Evolutionary conservation across 1,140 invertebrate genomes (phyloP).

Genomic region (Drosophila insularis): DNA sequence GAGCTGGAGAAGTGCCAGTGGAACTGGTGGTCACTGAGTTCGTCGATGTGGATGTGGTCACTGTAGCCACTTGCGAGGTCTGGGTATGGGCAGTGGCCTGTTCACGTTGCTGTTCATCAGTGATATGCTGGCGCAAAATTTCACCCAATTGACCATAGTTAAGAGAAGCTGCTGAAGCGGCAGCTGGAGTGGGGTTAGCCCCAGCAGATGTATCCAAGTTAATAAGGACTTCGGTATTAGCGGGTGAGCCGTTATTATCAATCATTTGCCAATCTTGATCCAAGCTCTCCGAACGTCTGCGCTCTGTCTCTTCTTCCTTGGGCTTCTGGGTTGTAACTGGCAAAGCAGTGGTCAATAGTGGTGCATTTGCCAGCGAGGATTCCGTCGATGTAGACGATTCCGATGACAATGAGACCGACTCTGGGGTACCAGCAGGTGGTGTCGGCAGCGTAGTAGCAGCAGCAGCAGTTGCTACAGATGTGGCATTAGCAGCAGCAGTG

Average conservation of each 20-base stretch:
- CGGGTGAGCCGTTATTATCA: conserved; percentile 45
- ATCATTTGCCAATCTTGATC: conserved; percentile 74
- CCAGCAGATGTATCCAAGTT: conserved; percentile 41
- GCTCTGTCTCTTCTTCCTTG: not conserved
- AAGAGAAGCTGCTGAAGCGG: conserved; percentile 18
- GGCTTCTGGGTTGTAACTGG: not conserved
- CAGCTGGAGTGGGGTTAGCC: conserved; percentile 13
- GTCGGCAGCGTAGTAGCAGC: not conserved
- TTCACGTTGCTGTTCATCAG: conserved; percentile 56
- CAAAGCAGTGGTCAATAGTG: conserved; percentile 5
- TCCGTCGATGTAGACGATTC: conserved; percentile 15
- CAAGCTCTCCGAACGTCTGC: conserved; percentile 59
- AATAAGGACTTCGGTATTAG: conserved; percentile 50
- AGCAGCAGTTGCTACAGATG: not conserved
- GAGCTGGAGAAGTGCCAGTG: conserved; percentile 51
- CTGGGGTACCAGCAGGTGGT: conserved; percentile 1
- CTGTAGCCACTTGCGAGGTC: conserved; percentile 53
- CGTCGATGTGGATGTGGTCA: conserved; percentile 63
- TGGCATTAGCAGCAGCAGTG: conserved; percentile 20
- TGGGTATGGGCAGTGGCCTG: conserved; percentile 61
- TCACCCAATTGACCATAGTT: conserved; percentile 57
- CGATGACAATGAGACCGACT: not conserved
- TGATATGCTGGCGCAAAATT: conserved; percentile 59
- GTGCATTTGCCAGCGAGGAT: conserved; percentile 19
- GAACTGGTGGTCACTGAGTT: conserved; percentile 56